Evolutionary conservation across 1,140 invertebrate species (phyloP), one percentile per base, ranked within the genome.

Genomic region (Xylocopa sonorina): DNA sequence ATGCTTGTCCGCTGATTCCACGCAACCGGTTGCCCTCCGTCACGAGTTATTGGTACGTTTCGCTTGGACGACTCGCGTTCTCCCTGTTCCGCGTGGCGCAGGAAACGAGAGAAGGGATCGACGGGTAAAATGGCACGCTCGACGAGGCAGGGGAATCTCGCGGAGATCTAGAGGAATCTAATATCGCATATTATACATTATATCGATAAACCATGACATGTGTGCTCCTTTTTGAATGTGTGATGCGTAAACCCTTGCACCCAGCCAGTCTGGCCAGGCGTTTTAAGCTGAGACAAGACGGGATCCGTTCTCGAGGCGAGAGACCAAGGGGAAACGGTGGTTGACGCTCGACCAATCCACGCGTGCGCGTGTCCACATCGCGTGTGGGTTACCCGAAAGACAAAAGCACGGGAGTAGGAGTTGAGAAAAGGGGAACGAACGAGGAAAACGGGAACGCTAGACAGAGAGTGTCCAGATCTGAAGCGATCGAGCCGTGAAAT

Each of bases 211-310:
- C 67, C 80, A 78, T 83, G 83, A 85, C 78, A 73, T 43, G 78
- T 80, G 78, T 71, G 63, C 62, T 86, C 78, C 64, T 78, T 81
- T n/a, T 84, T 69, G 73, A 66, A 83, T 67, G 71, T 78, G 67
- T 53, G 48, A 84, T 75, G 83, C 80, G 78, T 79, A 69, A n/a
- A 46, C 82, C 83, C 78, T 78, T 58, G n/a, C 51, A 29, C 62
- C 72, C 73, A 57, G n/a, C 80, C 3, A 80, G 51, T 69, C 51
- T 53, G 32, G 32, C 50, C 80, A 74, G 71, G 55, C 10, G 9
- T 60, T 38, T 38, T 3, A n/a, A n/a, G 21, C 21, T 0, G 34
- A 16, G 1, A 3, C 1, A 0, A 62, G 38, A 38, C 10, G 34
- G 18, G 5, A 0, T 12, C 10, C 55, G 55, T 82, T 76, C 48